Evolutionary conservation across 2,113 vertebrate species (phyloP).

Genomic region (Mellivora capensis): DNA sequence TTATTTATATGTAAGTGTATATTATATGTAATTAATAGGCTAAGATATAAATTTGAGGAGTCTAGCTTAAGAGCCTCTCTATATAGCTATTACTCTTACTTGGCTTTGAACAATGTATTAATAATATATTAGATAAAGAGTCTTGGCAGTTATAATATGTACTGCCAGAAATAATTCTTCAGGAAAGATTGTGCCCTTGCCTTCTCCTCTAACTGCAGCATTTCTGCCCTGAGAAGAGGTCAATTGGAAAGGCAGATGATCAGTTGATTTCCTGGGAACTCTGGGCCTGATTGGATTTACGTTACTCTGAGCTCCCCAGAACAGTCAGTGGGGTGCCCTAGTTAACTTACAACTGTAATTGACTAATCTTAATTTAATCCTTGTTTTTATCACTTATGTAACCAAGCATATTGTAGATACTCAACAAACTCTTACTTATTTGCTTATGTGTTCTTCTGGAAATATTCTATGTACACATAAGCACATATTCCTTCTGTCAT

Average conservation of each 20-base stretch:
- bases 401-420: neutral
- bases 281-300: neutral
- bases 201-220: neutral
- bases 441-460: neutral
- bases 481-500: neutral
- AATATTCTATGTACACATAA: neutral
- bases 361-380: neutral
- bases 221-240: neutral
- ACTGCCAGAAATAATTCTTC: neutral
- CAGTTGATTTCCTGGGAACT: neutral
- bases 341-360: neutral
- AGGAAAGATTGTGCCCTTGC: neutral
- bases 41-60: neutral
- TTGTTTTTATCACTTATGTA: neutral
- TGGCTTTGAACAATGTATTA: neutral
- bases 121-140: neutral
- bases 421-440: conserved; percentile 26
- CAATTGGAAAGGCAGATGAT: neutral
- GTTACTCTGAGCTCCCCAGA: neutral
- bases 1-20: neutral
- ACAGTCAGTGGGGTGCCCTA: neutral
- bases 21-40: neutral
- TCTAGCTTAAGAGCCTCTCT: neutral
- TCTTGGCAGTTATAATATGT: neutral
- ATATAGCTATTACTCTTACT: neutral